Evolutionary conservation across 1,140 invertebrate species (phyloP).

Genomic region (Ditylenchus dipsaci): DNA sequence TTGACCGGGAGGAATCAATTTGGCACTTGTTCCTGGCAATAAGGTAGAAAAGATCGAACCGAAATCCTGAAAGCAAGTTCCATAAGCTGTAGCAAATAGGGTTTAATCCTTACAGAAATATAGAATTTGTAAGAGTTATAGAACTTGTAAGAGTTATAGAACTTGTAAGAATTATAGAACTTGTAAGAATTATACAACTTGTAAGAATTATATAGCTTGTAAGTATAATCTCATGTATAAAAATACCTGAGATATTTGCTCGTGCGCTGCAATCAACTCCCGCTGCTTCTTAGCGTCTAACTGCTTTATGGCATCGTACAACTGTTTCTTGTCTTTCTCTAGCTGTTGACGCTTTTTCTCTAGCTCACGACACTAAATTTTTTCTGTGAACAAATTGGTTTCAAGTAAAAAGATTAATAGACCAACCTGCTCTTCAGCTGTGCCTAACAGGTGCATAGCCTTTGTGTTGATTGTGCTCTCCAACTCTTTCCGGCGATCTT

Average conservation of each 20-base stretch:
- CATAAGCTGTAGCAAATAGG: background rate
- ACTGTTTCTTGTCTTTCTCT: constrained; percentile 32
- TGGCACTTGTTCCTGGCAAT: constrained; percentile 80
- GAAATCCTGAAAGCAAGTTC: constrained; percentile 70
- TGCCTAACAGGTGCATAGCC: constrained; percentile 40
- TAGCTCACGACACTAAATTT: constrained; percentile 33
- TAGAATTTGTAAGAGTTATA: constrained; percentile 6
- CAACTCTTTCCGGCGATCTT: constrained; percentile 32
- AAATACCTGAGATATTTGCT: constrained; percentile 31
- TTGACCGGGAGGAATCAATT: constrained; percentile 73
- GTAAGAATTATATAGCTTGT: too few species aligned
- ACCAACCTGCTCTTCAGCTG: constrained; percentile 23
- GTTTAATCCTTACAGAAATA: constrained; percentile 4
- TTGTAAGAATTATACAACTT: too few species aligned
- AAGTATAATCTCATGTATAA: background rate
- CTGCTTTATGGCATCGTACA: constrained; percentile 35
- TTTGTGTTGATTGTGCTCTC: constrained; percentile 29
- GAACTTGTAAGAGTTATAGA: background rate
- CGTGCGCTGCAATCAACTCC: constrained; percentile 36
- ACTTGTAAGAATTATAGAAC: too few species aligned
- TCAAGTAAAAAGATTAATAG: background rate
- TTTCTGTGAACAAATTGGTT: background rate
- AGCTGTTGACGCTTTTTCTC: constrained; percentile 28
- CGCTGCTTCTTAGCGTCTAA: constrained; percentile 43
- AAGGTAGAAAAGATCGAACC: constrained; percentile 89